Conservation (phyloP, 2,113 vertebrate genomes). For the Notiomystis cincta region DNA sequence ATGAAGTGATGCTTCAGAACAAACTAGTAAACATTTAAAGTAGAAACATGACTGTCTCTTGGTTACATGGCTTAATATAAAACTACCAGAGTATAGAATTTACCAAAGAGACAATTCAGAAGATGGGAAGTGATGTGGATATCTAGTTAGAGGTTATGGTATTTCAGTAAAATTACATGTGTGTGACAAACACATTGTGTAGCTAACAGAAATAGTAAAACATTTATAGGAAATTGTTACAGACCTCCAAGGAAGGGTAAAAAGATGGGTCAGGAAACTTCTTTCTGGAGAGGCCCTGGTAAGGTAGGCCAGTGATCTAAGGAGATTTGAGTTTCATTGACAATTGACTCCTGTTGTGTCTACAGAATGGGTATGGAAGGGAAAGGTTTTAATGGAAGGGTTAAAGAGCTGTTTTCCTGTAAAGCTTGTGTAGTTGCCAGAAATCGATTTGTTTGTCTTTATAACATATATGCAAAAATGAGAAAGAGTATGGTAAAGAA, state of each 20-base stretch:
- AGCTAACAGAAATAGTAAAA: constrained; percentile 18
- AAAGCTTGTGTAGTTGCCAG: not conserved
- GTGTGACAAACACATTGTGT: not conserved
- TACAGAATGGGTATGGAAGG: not conserved
- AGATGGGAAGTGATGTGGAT: not conserved
- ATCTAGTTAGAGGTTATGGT: not conserved
- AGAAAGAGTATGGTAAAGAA: not conserved
- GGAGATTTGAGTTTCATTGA: not conserved
- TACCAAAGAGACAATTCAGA: not conserved
- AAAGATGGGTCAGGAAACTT: not conserved
- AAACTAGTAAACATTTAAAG: not conserved
- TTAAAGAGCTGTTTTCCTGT: not conserved
- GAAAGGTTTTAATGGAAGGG: not conserved
- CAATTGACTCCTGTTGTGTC: rapidly evolving
- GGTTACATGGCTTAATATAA: not conserved
- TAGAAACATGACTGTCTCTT: not conserved
- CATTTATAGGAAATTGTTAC: not conserved
- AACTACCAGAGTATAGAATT: not conserved
- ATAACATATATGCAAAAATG: not conserved
- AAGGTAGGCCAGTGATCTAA: not conserved
- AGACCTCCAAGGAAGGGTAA: constrained; percentile 32
- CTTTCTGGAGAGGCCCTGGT: not conserved
- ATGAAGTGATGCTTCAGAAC: not conserved
- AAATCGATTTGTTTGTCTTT: not conserved
- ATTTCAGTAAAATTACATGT: constrained; percentile 27